These are phyloP conservation scores for Lottia scabra DNA, from an alignment of 2,888 invertebrate genomes.

Conservation along the genomic window DNA sequence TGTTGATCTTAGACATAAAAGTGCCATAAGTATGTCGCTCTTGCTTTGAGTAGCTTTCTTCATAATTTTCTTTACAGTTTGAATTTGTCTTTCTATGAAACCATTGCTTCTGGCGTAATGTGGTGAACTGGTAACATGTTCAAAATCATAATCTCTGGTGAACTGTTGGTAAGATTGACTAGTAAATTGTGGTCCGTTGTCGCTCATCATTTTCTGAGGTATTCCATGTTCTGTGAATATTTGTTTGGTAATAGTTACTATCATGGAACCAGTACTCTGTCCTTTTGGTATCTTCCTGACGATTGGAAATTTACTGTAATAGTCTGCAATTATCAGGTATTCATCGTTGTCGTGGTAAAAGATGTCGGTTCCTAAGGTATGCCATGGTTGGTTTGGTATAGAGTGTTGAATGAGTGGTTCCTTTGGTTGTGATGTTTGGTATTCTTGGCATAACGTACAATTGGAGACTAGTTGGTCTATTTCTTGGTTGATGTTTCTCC, in stretches of 20 bases:
- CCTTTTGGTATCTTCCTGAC: constrained; percentile 9
- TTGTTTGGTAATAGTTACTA: neutral
- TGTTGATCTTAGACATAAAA: no score
- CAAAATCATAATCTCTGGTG: neutral
- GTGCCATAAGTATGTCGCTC: no score
- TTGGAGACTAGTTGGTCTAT: constrained; percentile 19
- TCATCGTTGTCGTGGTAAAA: constrained; percentile 11
- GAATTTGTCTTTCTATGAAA: neutral
- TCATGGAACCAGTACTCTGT: neutral
- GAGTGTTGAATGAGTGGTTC: neutral
- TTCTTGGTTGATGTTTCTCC: constrained; percentile 27
- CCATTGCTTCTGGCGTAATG: neutral
- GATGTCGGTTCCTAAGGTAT: constrained; percentile 23
- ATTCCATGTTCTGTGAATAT: neutral
- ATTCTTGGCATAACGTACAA: constrained; percentile 5
- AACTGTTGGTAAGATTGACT: neutral
- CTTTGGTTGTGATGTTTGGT: constrained; percentile 11
- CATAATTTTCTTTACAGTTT: no score
- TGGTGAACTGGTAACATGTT: neutral
- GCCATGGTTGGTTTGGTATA: constrained; percentile 21
- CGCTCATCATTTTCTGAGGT: neutral
- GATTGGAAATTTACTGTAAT: constrained; percentile 14
- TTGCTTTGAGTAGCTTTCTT: no score
- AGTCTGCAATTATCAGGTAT: constrained; percentile 15
- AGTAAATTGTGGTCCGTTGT: neutral